A percentile compares a stretch with the other conserved stretches of the same genome.
These are phyloP conservation scores for Batillaria attramentaria DNA, from an alignment of 1,140 invertebrate species.

Conservation along the genomic window DNA sequence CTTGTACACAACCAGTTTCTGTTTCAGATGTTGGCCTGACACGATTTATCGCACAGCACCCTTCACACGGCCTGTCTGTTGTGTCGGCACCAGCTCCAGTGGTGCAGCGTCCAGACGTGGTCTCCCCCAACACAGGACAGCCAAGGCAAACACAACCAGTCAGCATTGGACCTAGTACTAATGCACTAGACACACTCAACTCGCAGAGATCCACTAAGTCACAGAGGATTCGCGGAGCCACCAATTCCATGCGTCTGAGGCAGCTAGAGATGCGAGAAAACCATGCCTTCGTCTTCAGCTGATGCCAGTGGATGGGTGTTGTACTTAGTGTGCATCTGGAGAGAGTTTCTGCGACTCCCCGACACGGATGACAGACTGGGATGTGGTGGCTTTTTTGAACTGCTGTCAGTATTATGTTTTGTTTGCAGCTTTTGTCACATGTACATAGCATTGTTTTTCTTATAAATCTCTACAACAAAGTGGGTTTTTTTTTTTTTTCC, in stretches of 20 bases:
- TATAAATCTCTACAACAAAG: too few relatives aligned
- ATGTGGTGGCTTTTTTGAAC: too few relatives aligned
- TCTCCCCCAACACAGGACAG: conserved; percentile 30
- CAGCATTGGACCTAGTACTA: background rate
- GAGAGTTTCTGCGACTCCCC: too few relatives aligned
- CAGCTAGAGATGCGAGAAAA: conserved; percentile 63
- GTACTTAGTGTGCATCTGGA: too few relatives aligned
- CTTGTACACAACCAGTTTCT: too few relatives aligned
- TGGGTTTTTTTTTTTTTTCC: too few relatives aligned
- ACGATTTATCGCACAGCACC: conserved; percentile 14
- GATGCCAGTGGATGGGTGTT: conserved; percentile 24
- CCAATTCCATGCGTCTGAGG: conserved; percentile 54
- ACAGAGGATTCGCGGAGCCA: conserved; percentile 56
- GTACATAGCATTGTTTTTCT: too few relatives aligned
- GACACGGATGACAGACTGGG: too few relatives aligned
- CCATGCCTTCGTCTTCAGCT: conserved; percentile 61
- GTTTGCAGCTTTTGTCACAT: too few relatives aligned
- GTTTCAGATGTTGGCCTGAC: conserved; percentile 16
- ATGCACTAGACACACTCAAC: background rate
- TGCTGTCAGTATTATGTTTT: too few relatives aligned
- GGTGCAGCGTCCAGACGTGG: conserved; percentile 51
- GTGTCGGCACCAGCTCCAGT: conserved; percentile 67
- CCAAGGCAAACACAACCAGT: background rate
- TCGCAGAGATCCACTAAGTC: conserved; percentile 56
- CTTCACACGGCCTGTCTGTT: conserved; percentile 60